phyloP scores from a whole-genome alignment of 2,797 vertebrate genomes.

The Chelon labrosus region DNA sequence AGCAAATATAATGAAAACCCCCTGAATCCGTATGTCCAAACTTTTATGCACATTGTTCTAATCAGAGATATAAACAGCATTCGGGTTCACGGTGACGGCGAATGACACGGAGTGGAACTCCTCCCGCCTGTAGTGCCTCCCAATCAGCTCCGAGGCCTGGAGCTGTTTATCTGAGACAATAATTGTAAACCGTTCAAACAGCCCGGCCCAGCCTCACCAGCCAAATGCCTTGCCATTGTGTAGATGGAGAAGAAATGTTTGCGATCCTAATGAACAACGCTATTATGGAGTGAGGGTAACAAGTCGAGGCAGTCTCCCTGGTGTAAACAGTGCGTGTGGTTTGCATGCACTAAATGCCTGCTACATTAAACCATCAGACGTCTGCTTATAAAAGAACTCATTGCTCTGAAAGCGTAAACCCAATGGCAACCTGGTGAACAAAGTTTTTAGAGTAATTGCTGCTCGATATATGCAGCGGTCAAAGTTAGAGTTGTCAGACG shows the following conservation, averaged over 20 bases:
- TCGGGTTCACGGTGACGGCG: slow-evolving; percentile 11
- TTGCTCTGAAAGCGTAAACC: slow-evolving; percentile 18
- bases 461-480: background rate
- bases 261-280: slow-evolving; percentile 60
- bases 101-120: slow-evolving; percentile 44
- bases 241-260: slow-evolving; percentile 61
- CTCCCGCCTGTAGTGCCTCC: slow-evolving; percentile 21
- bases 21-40: background rate
- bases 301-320: slow-evolving; percentile 53
- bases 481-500: background rate
- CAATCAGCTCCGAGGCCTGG: slow-evolving; percentile 42
- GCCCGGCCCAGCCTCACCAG: slow-evolving; percentile 38
- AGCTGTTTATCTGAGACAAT: slow-evolving; percentile 70
- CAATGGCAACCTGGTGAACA: slow-evolving; percentile 25
- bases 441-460: slow-evolving; percentile 5
- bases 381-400: slow-evolving; percentile 25
- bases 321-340: slow-evolving; percentile 65
- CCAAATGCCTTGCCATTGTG: slow-evolving; percentile 55
- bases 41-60: background rate
- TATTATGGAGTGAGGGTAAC: slow-evolving; percentile 64
- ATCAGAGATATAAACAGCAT: slow-evolving; percentile 22
- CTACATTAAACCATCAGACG: slow-evolving; percentile 49
- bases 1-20: background rate
- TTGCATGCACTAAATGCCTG: slow-evolving; percentile 47
- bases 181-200: slow-evolving; percentile 57